A percentile compares a stretch with the other conserved stretches of the same genome.
Conservation (phyloP, 2,113 vertebrate genomes). For the Holacanthus passer region DNA sequence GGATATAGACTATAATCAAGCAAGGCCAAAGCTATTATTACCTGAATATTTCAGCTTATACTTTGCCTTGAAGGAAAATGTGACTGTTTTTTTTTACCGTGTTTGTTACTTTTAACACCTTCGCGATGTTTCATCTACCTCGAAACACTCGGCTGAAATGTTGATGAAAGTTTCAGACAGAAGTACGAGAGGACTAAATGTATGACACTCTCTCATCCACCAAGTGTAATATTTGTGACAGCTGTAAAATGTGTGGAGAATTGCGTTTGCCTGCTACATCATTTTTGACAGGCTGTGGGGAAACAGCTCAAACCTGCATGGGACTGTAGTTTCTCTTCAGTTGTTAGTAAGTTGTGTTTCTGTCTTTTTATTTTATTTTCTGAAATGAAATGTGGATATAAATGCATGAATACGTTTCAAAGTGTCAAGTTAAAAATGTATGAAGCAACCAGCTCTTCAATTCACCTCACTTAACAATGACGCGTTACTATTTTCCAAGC, state of each 20-base stretch:
- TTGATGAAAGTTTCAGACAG: too few relatives aligned
- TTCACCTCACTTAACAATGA: not conserved
- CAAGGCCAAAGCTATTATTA: conserved; percentile 54
- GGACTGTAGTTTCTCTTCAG: not conserved
- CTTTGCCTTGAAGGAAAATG: conserved; percentile 23
- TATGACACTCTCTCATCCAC: too few relatives aligned
- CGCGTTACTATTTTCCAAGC: not conserved
- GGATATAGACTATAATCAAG: conserved; percentile 50
- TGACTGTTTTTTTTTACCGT: conserved; percentile 32
- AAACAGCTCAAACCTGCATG: not conserved
- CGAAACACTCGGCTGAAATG: not conserved
- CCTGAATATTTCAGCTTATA: conserved; percentile 21
- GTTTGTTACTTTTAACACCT: conserved; percentile 15
- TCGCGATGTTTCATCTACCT: not conserved
- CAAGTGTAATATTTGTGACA: not conserved
- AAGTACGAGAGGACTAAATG: not conserved
- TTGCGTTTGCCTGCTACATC: not conserved
- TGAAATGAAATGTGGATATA: not conserved
- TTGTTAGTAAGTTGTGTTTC: not conserved
- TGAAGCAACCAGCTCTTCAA: not conserved
- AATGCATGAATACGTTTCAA: not conserved
- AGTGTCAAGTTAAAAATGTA: not conserved
- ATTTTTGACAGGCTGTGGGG: not conserved
- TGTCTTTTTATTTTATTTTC: not conserved
- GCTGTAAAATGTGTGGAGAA: not conserved